Conservation (phyloP, 1,140 invertebrate species). For the Melitaea cinxia region DNA sequence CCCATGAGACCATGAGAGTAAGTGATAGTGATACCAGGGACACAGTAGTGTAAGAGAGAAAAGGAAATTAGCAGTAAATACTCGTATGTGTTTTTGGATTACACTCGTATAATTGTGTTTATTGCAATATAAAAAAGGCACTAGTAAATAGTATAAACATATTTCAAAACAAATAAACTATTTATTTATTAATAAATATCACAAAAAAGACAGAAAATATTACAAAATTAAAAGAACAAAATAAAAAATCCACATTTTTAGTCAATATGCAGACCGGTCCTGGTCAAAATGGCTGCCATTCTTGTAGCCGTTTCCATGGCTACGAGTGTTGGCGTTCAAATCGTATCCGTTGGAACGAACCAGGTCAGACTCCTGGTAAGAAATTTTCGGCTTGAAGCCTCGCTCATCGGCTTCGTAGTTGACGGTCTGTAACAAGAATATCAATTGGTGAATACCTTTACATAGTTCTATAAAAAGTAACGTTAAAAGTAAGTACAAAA, state of each 20-base stretch:
- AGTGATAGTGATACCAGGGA: no score
- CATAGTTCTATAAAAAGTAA: no score
- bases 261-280: constrained; percentile 56
- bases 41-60: no score
- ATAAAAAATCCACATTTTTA: constrained; percentile 17
- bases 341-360: constrained; percentile 58
- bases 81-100: no score
- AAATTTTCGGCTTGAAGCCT: constrained; percentile 89
- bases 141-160: neutral
- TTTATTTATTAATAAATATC: neutral
- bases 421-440: constrained; percentile 82
- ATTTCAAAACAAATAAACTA: no score
- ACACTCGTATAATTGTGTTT: no score
- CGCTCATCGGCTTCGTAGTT: constrained; percentile 88
- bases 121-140: no score
- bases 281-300: constrained; percentile 39
- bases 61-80: no score
- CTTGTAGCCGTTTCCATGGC: constrained; percentile 41
- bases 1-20: no score
- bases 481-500: no score
- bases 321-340: constrained; percentile 50
- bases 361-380: constrained; percentile 65
- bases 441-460: no score
- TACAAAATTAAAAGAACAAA: constrained; percentile 1
- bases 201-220: neutral